Evolutionary conservation across 2,113 vertebrate genomes (phyloP), one percentile per base, ranked within the genome.

Genomic region (Percopsis transmontana): DNA sequence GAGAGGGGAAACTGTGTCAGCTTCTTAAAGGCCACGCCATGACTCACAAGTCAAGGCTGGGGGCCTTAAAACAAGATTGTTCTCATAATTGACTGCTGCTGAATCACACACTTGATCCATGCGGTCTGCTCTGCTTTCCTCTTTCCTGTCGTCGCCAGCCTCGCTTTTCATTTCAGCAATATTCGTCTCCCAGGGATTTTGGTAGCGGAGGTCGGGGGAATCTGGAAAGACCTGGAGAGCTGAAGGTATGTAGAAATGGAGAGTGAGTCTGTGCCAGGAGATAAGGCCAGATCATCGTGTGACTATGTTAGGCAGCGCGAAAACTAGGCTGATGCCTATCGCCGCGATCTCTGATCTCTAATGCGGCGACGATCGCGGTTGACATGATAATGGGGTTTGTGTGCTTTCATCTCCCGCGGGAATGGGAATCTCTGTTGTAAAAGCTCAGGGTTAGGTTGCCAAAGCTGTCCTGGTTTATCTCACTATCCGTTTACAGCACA

Each of bases 11-110:
- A 23, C 63, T 38, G 39, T 78, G 74, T 73, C 78, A 86, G 59
- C 80, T 74, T 88, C 84, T 76, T 73, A 83, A 65, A 62, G 58
- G 50, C 72, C 74, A 61, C 55, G 50, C 48, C 20, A 56, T 88
- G 87, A 86, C 83, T 89, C 87, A 87, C 65, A 68, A 81, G 81
- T 85, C 82, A 85, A 79, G 82, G 69, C 73, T 41, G 47, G 4
- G 2, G 72, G 57, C 51, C 50, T 84, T 74, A 86, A 85, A 89
- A 88, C 83, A 85, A 55, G 53, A 84, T 81, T 74, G 81, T 85
- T 87, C 80, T 79, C 73, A 82, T 73, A 66, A 80, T 69, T 83
- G n/a, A n/a, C n/a, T 55, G 7, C 38, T 19, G 1, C 65, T 84
- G 74, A 83, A 58, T 89, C 85, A 79, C 76, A 70, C 20, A 2